These are phyloP conservation scores for Cephalopachus bancanus DNA, from an alignment of 2,797 vertebrate genomes.

Conservation along the genomic window DNA sequence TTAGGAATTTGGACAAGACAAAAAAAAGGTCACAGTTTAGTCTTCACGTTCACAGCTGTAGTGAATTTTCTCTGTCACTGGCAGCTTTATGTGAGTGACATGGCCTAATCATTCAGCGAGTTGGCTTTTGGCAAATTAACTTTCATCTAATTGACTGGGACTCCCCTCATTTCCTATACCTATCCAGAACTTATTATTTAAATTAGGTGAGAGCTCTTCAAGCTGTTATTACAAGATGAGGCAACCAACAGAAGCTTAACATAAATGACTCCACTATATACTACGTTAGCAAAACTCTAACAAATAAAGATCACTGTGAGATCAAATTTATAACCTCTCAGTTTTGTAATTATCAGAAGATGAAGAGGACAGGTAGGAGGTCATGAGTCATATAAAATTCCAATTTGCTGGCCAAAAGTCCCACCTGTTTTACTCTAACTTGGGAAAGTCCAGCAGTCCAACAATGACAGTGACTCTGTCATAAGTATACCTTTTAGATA, in stretches of 20 bases:
- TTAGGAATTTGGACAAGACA: too few relatives aligned
- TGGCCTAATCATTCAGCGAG: not conserved
- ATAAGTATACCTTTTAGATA: not conserved
- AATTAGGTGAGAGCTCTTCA: not conserved
- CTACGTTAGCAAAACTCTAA: not conserved
- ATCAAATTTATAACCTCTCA: not conserved
- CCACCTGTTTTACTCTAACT: not conserved
- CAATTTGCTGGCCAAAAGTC: not conserved
- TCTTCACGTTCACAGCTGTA: not conserved
- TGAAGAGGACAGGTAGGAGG: not conserved
- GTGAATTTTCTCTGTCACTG: not conserved
- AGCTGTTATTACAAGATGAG: slow-evolving; percentile 5
- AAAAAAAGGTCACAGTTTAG: too few relatives aligned
- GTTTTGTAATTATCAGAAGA: not conserved
- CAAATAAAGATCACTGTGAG: not conserved
- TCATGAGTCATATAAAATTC: not conserved
- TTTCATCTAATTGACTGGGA: slow-evolving; percentile 1
- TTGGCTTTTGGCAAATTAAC: slow-evolving; percentile 1
- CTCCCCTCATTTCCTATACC: not conserved
- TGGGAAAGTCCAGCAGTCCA: not conserved
- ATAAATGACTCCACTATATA: not conserved
- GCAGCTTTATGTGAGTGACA: not conserved
- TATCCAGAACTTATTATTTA: not conserved
- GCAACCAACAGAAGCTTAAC: not conserved
- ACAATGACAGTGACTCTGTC: not conserved